A percentile compares a stretch with the other conserved stretches of the same genome.
Evolutionary conservation across 2,113 vertebrate species (phyloP).

Genomic region (Sphaerodactylus townsendi): DNA sequence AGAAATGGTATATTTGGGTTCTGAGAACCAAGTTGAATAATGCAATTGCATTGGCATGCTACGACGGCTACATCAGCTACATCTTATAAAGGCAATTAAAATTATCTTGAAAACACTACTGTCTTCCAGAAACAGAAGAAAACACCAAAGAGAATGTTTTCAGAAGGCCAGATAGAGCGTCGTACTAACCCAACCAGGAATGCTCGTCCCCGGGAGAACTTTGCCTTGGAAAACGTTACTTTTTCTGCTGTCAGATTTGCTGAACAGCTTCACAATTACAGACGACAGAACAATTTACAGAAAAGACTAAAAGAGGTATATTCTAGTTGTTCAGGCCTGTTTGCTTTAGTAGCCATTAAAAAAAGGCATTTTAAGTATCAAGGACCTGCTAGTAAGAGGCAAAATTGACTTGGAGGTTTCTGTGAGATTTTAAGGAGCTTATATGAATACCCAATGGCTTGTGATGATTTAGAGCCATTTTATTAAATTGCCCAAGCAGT

Average conservation of each 20-base stretch:
- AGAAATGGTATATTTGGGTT: neutral
- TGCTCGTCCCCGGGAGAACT: conserved; percentile 91
- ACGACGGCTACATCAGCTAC: no score
- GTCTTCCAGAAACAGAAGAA: conserved; percentile 79
- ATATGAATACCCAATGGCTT: neutral
- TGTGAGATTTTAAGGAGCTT: conserved; percentile 15
- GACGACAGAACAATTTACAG: conserved; percentile 75
- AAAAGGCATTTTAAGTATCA: neutral
- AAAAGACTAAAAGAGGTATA: conserved; percentile 82
- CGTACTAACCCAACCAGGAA: conserved; percentile 89
- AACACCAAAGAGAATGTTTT: conserved; percentile 72
- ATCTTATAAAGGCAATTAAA: neutral
- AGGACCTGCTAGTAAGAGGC: neutral
- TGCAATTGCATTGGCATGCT: neutral
- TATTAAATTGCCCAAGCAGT: neutral
- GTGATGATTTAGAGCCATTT: neutral
- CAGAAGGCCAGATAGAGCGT: conserved; percentile 76
- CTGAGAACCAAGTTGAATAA: neutral
- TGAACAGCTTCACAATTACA: conserved; percentile 67
- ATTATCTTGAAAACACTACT: neutral
- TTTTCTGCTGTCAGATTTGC: conserved; percentile 69
- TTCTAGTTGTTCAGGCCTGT: neutral
- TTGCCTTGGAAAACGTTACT: conserved; percentile 85
- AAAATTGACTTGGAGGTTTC: neutral
- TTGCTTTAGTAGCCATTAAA: neutral